Percentiles rank a stretch among this genome's conserved stretches.
Evolutionary conservation across 2,888 invertebrate species (phyloP).

Genomic region (Epiblema foenella): DNA sequence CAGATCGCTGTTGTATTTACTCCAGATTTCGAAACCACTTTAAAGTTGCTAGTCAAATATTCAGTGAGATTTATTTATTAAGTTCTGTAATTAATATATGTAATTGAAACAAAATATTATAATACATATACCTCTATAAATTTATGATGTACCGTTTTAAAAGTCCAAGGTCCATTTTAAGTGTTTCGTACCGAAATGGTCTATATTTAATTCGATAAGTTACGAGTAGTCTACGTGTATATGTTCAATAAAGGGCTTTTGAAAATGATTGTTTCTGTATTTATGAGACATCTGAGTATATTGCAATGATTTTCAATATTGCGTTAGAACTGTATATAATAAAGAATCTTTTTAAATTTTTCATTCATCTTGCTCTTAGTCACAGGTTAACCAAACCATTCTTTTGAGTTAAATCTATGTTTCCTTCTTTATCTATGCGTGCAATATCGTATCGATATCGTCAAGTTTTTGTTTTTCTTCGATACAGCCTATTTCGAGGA

Average conservation of each 20-base stretch:
- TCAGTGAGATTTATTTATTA: background rate
- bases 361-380: background rate
- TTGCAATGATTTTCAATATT: background rate
- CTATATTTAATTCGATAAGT: no score
- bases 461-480: background rate
- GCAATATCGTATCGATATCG: background rate
- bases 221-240: background rate
- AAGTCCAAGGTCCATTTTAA: background rate
- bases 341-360: background rate
- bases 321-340: background rate
- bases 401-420: no score
- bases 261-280: background rate
- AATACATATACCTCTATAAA: background rate
- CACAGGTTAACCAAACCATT: background rate
- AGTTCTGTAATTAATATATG: background rate
- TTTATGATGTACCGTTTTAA: background rate
- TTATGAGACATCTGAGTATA: background rate
- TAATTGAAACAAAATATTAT: background rate
- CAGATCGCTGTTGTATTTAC: no score
- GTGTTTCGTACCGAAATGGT: no score
- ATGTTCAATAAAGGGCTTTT: background rate
- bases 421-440: background rate
- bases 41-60: conserved; percentile 34
- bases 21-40: background rate
- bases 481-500: conserved; percentile 31